Percentiles rank a stretch among this genome's conserved stretches.
These are phyloP conservation scores for Dicaeum eximium DNA, from an alignment of 2,113 vertebrate species.

Conservation along the genomic window DNA sequence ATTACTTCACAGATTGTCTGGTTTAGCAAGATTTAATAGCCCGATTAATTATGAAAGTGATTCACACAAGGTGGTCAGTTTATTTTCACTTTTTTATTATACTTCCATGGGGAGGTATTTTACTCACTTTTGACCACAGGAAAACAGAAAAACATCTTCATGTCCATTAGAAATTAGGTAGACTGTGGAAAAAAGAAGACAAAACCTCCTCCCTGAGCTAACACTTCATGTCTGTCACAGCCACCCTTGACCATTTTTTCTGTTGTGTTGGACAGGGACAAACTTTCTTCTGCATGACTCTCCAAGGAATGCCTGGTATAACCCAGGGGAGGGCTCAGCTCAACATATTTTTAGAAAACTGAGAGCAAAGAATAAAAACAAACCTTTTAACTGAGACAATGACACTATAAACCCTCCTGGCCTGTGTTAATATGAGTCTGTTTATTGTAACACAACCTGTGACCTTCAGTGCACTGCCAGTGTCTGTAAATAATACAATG, in stretches of 20 bases:
- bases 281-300: not conserved
- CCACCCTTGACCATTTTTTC: not conserved
- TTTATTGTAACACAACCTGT: constrained; percentile 51
- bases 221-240: not conserved
- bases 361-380: constrained; percentile 19
- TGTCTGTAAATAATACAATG: constrained; percentile 54
- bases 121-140: not conserved
- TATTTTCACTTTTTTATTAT: not conserved
- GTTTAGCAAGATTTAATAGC: not conserved
- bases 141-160: not conserved
- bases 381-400: constrained; percentile 47
- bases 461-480: constrained; percentile 54
- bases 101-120: not conserved
- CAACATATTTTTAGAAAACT: constrained; percentile 36
- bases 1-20: not conserved
- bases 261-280: not conserved
- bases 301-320: not conserved
- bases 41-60: not conserved
- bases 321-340: not conserved
- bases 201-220: not conserved
- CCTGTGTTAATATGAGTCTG: constrained; percentile 19
- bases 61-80: not conserved
- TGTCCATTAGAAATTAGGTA: not conserved
- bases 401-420: constrained; percentile 9
- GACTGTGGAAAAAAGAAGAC: not conserved